Conservation (phyloP, 2,113 vertebrate species). For the Dinomys branickii region DNA sequence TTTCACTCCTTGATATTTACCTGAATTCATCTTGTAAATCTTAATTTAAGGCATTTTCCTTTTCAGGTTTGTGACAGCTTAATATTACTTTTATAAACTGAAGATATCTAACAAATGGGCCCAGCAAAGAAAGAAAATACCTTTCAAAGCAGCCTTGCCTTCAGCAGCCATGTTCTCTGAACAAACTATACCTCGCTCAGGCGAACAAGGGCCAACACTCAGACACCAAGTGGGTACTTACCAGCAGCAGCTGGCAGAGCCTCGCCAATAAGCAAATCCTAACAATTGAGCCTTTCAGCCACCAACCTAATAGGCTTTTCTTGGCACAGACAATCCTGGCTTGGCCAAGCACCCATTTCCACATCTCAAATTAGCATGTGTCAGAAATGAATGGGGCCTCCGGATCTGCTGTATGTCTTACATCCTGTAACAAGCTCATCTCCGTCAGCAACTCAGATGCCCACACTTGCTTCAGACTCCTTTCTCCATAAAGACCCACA, state of each 20-base stretch:
- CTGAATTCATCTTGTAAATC: background rate
- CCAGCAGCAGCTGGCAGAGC: constrained; percentile 56
- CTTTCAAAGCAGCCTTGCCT: background rate
- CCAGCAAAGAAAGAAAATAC: background rate
- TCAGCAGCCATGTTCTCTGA: background rate
- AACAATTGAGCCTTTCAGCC: constrained; percentile 75
- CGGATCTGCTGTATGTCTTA: background rate
- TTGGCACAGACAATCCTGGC: constrained; percentile 57
- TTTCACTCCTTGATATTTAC: background rate
- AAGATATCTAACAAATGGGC: background rate
- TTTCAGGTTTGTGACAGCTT: background rate
- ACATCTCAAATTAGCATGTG: constrained; percentile 63
- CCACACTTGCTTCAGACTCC: background rate
- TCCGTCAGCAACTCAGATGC: background rate
- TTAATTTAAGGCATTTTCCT: constrained; percentile 26
- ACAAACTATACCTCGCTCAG: background rate
- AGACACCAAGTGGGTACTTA: constrained; percentile 7
- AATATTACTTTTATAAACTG: background rate
- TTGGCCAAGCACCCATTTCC: constrained; percentile 66
- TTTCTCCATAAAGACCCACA: background rate
- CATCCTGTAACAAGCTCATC: background rate
- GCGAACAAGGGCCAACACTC: constrained; percentile 4
- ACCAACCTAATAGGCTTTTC: constrained; percentile 75
- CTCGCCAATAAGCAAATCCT: constrained; percentile 42
- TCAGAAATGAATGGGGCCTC: constrained; percentile 54